These are phyloP conservation scores for Cliona cf. orientalis DNA, from an alignment of 37 sponge, comb jelly and placozoan species.

Conservation along the genomic window DNA sequence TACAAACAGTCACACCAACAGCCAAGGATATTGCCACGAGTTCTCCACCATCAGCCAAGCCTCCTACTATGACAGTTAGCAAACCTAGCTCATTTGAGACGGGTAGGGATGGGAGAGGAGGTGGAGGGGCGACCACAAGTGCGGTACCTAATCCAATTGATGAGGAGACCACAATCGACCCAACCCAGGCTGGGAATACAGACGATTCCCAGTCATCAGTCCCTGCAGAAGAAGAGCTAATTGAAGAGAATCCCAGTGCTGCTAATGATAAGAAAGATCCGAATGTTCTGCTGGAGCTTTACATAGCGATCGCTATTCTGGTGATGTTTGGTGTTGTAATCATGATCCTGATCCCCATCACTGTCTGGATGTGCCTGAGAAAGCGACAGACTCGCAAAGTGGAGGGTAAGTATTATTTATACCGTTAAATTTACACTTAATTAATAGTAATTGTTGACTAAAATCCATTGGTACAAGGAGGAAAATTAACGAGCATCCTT, in stretches of 20 bases:
- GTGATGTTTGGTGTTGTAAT: background rate
- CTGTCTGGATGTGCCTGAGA: background rate
- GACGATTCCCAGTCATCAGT: background rate
- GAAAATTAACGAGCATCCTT: too few species aligned
- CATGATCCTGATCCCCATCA: background rate
- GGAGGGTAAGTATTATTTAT: too few species aligned
- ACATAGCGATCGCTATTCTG: constrained; percentile 10
- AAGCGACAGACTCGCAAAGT: background rate
- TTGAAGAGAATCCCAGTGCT: background rate
- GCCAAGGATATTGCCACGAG: background rate
- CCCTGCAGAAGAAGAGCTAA: background rate
- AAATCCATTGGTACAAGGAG: too few species aligned
- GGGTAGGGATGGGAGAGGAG: too few species aligned
- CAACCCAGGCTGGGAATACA: background rate
- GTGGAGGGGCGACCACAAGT: too few species aligned
- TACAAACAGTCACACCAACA: background rate
- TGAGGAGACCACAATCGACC: background rate
- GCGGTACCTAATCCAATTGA: too few species aligned
- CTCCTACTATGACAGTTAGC: too few species aligned
- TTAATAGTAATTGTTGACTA: too few species aligned
- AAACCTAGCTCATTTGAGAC: too few species aligned
- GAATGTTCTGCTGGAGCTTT: background rate
- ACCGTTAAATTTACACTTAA: too few species aligned
- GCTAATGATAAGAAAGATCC: background rate
- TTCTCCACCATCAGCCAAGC: too few species aligned